phyloP scores from a whole-genome alignment of 92 coral and sea anemone species.

The Virgularia gustaviana region DNA sequence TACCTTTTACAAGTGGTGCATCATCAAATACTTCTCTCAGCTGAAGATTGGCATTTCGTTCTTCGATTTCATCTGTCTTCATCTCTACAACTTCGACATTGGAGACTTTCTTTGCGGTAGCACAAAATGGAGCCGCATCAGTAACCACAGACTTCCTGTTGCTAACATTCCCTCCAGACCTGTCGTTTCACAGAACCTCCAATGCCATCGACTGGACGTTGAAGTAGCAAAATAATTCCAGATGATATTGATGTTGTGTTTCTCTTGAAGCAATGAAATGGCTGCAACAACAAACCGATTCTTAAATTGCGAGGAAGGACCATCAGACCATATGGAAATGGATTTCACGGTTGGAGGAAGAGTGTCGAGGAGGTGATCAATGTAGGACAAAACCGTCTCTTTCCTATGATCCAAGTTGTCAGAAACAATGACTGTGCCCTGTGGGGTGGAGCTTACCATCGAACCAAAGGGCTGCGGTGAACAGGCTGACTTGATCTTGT shows the following conservation, averaged over 20 bases:
- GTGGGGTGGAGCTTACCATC: conserved; percentile 38
- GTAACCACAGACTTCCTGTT: conserved; percentile 35
- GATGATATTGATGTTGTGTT: conserved; percentile 39
- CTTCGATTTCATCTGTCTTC: conserved; percentile 41
- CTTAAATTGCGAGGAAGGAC: conserved; percentile 51
- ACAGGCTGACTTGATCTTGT: conserved; percentile 31
- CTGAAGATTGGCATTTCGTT: conserved; percentile 30
- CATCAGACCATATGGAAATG: conserved; percentile 50
- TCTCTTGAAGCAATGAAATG: conserved; percentile 38
- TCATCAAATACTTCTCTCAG: conserved; percentile 29
- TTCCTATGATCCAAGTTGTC: conserved; percentile 44
- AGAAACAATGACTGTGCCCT: conserved; percentile 43
- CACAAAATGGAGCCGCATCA: conserved; percentile 28
- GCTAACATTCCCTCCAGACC: conserved; percentile 41
- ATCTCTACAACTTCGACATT: conserved; percentile 45
- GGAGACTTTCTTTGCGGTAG: conserved; percentile 36
- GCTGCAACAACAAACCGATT: conserved; percentile 47
- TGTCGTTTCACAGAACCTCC: conserved; percentile 47
- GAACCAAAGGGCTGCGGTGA: conserved; percentile 39
- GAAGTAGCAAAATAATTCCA: conserved; percentile 45
- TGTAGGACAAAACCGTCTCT: conserved; percentile 45
- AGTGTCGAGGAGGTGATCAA: conserved; percentile 45
- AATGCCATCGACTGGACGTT: conserved; percentile 43
- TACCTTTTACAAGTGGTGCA: conserved; percentile 29
- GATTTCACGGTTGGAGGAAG: conserved; percentile 51